These are phyloP conservation scores for Dendrolimus kikuchii DNA, from an alignment of 1,140 invertebrate species.

Conservation along the genomic window DNA sequence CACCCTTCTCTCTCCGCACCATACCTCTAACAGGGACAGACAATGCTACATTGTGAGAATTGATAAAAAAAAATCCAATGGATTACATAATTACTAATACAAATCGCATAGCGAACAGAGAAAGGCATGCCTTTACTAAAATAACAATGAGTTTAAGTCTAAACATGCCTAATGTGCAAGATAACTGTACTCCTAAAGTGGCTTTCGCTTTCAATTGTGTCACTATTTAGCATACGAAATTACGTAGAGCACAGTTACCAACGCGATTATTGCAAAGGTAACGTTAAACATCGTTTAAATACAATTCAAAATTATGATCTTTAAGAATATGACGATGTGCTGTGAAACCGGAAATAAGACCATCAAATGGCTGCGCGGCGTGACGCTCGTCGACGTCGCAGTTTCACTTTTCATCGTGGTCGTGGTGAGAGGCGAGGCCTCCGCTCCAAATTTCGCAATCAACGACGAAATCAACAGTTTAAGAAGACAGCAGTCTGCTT, in stretches of 20 bases:
- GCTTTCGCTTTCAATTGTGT: slow-evolving; percentile 6
- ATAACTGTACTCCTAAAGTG: slow-evolving; percentile 1
- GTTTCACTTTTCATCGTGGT: slow-evolving; percentile 69
- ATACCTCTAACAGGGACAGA: slow-evolving; percentile 44
- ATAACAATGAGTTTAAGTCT: no score
- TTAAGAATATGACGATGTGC: slow-evolving; percentile 25
- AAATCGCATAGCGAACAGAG: not conserved
- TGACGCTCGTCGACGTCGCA: slow-evolving; percentile 46
- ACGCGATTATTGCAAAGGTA: not conserved
- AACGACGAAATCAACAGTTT: slow-evolving; percentile 39
- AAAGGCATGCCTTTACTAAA: no score
- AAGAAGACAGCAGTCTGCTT: slow-evolving; percentile 18
- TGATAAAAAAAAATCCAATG: slow-evolving; percentile 53
- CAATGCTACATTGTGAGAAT: slow-evolving; percentile 52
- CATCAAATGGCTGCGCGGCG: slow-evolving; percentile 49
- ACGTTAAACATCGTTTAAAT: not conserved
- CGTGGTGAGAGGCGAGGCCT: slow-evolving; percentile 66
- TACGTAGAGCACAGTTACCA: not conserved
- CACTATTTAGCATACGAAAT: no score
- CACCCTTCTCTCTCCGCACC: slow-evolving; percentile 14
- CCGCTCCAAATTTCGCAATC: slow-evolving; percentile 61
- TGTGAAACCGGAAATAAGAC: slow-evolving; percentile 60
- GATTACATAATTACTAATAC: slow-evolving; percentile 23
- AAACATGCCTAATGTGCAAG: no score
- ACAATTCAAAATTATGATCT: not conserved